phyloP scores from a whole-genome alignment of 2,113 vertebrate species.

The Porphyrio hochstetteri region DNA sequence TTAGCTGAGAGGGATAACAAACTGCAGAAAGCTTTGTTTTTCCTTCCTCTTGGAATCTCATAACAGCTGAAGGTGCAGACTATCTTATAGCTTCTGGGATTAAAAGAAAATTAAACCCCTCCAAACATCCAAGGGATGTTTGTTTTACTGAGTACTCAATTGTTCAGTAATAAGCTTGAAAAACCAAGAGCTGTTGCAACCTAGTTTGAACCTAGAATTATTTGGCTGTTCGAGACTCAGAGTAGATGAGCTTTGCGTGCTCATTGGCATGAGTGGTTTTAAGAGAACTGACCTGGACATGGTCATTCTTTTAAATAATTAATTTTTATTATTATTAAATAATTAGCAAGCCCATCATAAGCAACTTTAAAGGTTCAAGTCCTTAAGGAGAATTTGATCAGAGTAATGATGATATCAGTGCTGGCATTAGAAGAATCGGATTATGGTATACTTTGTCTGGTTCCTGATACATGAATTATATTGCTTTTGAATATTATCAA shows the following conservation, averaged over 20 bases:
- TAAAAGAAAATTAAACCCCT: neutral
- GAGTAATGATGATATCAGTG: neutral
- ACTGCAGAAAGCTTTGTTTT: neutral
- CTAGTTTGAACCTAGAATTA: neutral
- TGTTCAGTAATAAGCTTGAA: neutral
- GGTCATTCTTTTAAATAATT: neutral
- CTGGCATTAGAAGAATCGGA: neutral
- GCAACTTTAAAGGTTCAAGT: neutral
- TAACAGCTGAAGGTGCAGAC: neutral
- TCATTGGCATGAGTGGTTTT: neutral
- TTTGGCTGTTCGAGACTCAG: neutral
- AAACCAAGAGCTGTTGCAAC: neutral
- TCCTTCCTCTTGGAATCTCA: neutral
- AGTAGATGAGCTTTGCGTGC: neutral
- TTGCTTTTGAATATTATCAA: neutral
- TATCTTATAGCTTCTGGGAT: neutral
- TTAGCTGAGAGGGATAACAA: neutral
- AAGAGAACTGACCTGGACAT: neutral
- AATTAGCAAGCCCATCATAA: neutral
- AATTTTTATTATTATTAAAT: neutral
- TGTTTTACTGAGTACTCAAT: neutral
- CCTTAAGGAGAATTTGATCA: neutral
- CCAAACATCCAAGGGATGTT: neutral
- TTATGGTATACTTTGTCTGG: neutral
- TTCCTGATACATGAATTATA: neutral